Percentiles rank a stretch among this genome's conserved stretches.
Evolutionary conservation across 2,113 vertebrate genomes (phyloP).

Genomic region (Peromyscus polionotus): DNA sequence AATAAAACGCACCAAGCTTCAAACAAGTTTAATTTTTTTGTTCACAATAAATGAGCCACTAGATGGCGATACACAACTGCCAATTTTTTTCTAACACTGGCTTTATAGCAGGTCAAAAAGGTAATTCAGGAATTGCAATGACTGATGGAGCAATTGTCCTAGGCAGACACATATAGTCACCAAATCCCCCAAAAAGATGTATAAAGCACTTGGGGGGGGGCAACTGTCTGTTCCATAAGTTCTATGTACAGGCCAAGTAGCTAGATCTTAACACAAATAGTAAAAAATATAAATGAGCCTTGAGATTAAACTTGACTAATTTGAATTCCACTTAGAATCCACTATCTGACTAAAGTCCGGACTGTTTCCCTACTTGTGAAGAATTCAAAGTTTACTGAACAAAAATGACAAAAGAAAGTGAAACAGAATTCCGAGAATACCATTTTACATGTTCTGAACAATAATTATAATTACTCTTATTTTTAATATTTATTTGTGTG

Average conservation of each 20-base stretch:
- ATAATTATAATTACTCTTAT: background rate
- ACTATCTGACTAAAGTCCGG: background rate
- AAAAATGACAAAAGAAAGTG: background rate
- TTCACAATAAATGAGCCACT: conserved; percentile 53
- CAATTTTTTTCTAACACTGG: background rate
- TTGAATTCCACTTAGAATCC: conserved; percentile 5
- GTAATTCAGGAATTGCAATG: background rate
- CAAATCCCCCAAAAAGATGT: background rate
- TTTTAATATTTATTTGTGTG: background rate
- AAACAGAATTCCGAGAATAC: background rate
- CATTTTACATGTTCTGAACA: background rate
- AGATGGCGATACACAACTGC: conserved; percentile 78
- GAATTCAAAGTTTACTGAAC: background rate
- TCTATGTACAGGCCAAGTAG: background rate
- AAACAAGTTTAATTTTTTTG: conserved; percentile 9
- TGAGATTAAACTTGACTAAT: background rate
- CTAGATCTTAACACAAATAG: background rate
- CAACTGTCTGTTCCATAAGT: background rate
- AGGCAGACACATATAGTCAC: background rate
- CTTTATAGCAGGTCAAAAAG: conserved; percentile 25
- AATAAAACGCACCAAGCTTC: conserved; percentile 4
- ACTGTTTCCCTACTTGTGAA: background rate
- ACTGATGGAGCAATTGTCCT: background rate
- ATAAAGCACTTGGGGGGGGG: background rate
- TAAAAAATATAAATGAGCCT: background rate